Conservation (phyloP, 2,797 vertebrate genomes). For the Alcedo quadribrachys region DNA sequence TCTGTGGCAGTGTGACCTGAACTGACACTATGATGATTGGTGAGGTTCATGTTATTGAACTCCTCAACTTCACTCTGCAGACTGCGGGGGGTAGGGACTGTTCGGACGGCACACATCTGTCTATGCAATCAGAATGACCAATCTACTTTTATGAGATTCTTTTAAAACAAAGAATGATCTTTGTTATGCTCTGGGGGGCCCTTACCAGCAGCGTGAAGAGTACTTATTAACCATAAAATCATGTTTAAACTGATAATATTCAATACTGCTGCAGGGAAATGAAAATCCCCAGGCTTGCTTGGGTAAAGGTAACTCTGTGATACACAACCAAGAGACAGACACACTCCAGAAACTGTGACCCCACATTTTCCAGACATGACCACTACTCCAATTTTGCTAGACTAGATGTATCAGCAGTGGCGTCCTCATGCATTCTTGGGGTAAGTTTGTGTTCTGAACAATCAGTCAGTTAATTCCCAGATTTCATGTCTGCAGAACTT, state of each 20-base stretch:
- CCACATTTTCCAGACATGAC: neutral
- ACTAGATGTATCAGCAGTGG: neutral
- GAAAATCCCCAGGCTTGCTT: conserved; percentile 21
- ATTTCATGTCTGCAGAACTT: neutral
- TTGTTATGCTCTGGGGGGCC: conserved; percentile 39
- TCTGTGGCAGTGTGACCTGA: neutral
- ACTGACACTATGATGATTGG: conserved; percentile 6
- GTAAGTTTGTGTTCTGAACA: neutral
- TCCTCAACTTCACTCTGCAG: neutral
- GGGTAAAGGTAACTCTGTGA: neutral
- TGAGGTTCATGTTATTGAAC: conserved; percentile 19
- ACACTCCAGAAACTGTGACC: neutral
- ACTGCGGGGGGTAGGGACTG: neutral
- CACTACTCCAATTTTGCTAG: neutral
- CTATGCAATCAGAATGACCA: conserved; percentile 45
- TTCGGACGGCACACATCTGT: conserved; percentile 40
- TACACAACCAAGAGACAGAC: neutral
- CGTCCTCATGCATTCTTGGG: neutral
- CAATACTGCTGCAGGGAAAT: neutral
- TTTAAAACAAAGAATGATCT: conserved; percentile 62
- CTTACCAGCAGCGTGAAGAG: conserved; percentile 18
- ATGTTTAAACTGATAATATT: conserved; percentile 43
- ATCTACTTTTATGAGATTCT: conserved; percentile 58
- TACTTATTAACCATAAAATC: conserved; percentile 46
- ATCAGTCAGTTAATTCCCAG: neutral